These are phyloP conservation scores for Episyrphus balteatus DNA, from an alignment of 1,140 invertebrate species.

Conservation along the genomic window DNA sequence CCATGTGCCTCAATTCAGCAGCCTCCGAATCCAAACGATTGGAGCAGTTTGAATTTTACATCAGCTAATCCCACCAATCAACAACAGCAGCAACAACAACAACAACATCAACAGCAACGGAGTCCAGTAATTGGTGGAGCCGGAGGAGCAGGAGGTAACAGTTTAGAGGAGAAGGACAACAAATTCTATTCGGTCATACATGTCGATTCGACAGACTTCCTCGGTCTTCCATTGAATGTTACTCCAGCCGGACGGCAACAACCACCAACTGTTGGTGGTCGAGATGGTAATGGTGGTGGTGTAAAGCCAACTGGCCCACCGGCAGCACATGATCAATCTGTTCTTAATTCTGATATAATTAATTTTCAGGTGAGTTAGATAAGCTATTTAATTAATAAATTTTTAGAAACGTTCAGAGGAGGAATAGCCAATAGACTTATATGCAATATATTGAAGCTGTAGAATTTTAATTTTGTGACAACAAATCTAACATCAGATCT, in stretches of 20 bases:
- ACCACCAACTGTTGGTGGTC: slow-evolving; percentile 11
- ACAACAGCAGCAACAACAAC: slow-evolving; percentile 25
- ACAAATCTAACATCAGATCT: too few species aligned
- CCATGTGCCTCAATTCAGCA: slow-evolving; percentile 5
- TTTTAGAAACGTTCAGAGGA: too few species aligned
- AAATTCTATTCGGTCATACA: slow-evolving; percentile 27
- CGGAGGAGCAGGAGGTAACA: not conserved
- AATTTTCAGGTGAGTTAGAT: slow-evolving; percentile 23
- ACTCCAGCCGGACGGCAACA: slow-evolving; percentile 12
- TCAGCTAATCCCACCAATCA: slow-evolving; percentile 11
- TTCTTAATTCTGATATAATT: slow-evolving; percentile 14
- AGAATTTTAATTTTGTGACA: too few species aligned
- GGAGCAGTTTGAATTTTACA: slow-evolving; percentile 24
- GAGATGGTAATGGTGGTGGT: too few species aligned
- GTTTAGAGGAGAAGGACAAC: slow-evolving; percentile 7
- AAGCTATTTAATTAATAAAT: too few species aligned
- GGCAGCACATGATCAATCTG: not conserved
- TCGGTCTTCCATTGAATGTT: slow-evolving; percentile 34
- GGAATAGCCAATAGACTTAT: too few species aligned
- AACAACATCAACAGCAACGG: slow-evolving; percentile 2
- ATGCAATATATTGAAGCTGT: too few species aligned
- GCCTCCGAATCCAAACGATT: slow-evolving; percentile 14
- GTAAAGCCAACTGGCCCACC: not conserved
- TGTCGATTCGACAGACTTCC: slow-evolving; percentile 27
- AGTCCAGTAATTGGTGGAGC: not conserved